These are phyloP conservation scores for Chaetophractus vellerosus DNA, from an alignment of 2,797 vertebrate species.

Conservation along the genomic window DNA sequence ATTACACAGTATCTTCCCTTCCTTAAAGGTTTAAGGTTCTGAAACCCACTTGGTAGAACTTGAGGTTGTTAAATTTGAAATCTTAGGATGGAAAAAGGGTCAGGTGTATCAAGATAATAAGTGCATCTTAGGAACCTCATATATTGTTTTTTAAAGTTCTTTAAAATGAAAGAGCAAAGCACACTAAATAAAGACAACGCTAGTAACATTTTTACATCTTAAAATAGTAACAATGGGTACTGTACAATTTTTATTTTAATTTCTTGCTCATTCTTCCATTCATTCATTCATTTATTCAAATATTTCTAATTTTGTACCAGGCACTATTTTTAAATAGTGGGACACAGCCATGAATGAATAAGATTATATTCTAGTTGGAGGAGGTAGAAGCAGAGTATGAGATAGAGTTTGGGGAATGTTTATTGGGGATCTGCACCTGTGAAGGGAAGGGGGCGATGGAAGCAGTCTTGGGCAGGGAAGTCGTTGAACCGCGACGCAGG, in stretches of 20 bases:
- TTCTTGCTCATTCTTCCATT: not conserved
- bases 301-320: not conserved
- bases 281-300: not conserved
- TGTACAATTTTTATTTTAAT: not conserved
- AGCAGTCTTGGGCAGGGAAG: not conserved
- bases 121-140: not conserved
- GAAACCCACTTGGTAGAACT: not conserved
- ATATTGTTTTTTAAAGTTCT: not conserved
- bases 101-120: not conserved
- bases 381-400: not conserved
- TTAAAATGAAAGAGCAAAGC: not conserved
- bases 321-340: too few species aligned
- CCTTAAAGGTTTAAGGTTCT: not conserved
- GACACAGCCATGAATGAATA: not conserved
- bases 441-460: not conserved
- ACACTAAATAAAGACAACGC: not conserved
- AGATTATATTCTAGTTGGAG: not conserved
- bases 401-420: slow-evolving; percentile 2
- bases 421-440: not conserved
- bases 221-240: not conserved
- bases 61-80: slow-evolving; percentile 12
- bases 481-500: not conserved
- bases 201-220: not conserved
- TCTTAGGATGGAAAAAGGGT: not conserved
- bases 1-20: not conserved